Evolutionary conservation across 2,113 vertebrate genomes (phyloP).

Genomic region (Uropsilus gracilis): DNA sequence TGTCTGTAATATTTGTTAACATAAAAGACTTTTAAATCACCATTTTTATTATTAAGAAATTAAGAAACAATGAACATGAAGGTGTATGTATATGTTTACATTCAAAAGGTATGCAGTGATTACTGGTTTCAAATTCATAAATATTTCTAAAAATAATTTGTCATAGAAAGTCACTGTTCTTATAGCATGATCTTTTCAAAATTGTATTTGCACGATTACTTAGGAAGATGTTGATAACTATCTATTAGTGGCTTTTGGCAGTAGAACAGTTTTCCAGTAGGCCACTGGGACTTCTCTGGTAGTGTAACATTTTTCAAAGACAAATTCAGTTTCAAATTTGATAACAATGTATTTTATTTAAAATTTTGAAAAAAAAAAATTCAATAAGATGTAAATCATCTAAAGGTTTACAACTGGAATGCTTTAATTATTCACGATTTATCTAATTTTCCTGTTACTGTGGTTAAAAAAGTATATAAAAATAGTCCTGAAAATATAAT

Average conservation of each 20-base stretch:
- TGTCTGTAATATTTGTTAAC: background rate
- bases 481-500: background rate
- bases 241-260: background rate
- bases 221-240: background rate
- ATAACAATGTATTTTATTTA: background rate
- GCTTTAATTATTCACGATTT: background rate
- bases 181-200: background rate
- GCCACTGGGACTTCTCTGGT: background rate
- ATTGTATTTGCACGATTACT: background rate
- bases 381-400: background rate
- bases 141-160: background rate
- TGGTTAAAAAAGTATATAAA: background rate
- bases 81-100: background rate
- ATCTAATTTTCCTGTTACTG: background rate
- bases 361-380: background rate
- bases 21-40: background rate
- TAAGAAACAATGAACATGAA: background rate
- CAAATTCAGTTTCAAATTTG: background rate
- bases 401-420: background rate
- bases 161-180: background rate
- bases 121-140: constrained; percentile 2
- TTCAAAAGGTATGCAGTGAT: background rate
- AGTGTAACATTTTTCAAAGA: constrained; percentile 6
- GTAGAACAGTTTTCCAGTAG: background rate
- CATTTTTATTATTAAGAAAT: constrained; percentile 7